Evolutionary conservation across 64 coral and sea anemone genomes (phyloP), one percentile per base, ranked within the genome.

Genomic region (Montipora cactus): DNA sequence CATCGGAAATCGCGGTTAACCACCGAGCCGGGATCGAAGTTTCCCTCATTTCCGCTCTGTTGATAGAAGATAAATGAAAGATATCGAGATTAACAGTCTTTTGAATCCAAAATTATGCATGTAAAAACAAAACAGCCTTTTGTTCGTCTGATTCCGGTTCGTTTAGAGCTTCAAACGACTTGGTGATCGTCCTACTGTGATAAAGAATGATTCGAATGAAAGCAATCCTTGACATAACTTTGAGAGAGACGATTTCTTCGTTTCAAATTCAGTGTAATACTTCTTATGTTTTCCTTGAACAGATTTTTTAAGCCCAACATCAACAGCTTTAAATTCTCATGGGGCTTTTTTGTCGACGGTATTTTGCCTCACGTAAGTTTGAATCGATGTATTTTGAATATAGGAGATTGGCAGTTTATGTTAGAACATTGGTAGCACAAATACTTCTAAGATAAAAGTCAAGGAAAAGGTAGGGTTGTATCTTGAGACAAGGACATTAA

Each of bases 11-110:
- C 5, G 16, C 19, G 16, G 47, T 48, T 3, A 25, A 71, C 18
- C 66, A 70, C 9, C 8, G 8, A 16, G 44, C 12, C 8, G 0
- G 68, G 13, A 6, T 86, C 47, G 8, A 71, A 18, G 25, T 86
- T 45, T 68, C 16, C 44, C 49, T 66, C 62, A 86, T 86, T 86
- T 86, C 71, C 18, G 66, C 66, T 49, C 47, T 45, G 46, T 86
- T 52, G 47, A 86, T 67, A 64, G 22, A 25, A 86, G 48, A 68
- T 58, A 47, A 84, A 84, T 61, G 46, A 44, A 72, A 72, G 82
- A 62, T 71, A 71, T 86, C 71, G 66, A 50, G 67, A 86, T 86
- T 71, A 48, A 64, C 67, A 71, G 47, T 86, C 82, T 86, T 86
- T 71, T 48, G 25, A 50, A 71, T 49, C 82, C 66, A 49, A 86